Percentiles rank a stretch among this genome's conserved stretches.
Conservation (phyloP, 2,888 invertebrate species). For the Cremastobaeus sp. region DNA sequence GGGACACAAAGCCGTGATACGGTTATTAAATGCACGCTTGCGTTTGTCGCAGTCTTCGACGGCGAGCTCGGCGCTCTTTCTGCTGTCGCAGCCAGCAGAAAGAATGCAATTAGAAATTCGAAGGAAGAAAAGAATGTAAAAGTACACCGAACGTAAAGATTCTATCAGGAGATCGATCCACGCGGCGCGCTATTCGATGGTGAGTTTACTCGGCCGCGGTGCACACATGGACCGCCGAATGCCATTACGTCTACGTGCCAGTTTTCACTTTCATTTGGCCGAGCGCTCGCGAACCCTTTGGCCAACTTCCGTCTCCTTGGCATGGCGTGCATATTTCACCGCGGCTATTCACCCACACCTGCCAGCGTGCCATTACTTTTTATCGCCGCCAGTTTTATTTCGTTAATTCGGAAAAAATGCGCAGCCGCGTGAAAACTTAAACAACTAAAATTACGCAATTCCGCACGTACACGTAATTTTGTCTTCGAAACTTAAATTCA, state of each 20-base stretch:
- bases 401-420: neutral
- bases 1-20: neutral
- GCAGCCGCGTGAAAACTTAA: too few relatives aligned
- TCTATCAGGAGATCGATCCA: constrained; percentile 60
- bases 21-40: constrained; percentile 7
- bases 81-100: constrained; percentile 16
- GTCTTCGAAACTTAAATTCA: too few relatives aligned
- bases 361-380: constrained; percentile 11
- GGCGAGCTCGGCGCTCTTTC: neutral
- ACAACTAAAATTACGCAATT: too few relatives aligned
- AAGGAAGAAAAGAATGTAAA: constrained; percentile 49
- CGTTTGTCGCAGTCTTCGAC: neutral
- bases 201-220: constrained; percentile 40
- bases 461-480: neutral
- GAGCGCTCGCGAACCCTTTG: constrained; percentile 62
- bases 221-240: constrained; percentile 56
- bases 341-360: constrained; percentile 63
- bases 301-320: constrained; percentile 68
- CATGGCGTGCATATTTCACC: constrained; percentile 58
- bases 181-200: constrained; percentile 48
- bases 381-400: neutral
- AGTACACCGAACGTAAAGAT: constrained; percentile 56
- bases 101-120: constrained; percentile 59
- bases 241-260: constrained; percentile 59
- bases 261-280: constrained; percentile 69